These are phyloP conservation scores for Gymnogyps californianus DNA, from an alignment of 2,113 vertebrate species.

Conservation along the genomic window DNA sequence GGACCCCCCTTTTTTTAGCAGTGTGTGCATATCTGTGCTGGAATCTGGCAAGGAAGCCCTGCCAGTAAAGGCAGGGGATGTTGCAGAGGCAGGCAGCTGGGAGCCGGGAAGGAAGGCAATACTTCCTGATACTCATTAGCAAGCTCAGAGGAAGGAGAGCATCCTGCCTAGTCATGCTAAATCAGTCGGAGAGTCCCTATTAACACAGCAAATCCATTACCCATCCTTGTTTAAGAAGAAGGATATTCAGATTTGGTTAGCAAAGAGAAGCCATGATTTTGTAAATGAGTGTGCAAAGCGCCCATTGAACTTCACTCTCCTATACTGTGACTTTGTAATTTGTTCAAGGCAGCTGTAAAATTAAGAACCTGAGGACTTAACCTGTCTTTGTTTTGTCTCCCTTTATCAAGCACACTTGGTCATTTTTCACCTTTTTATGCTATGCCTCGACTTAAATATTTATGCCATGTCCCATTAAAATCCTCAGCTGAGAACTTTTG, in stretches of 20 bases:
- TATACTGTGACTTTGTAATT: background rate
- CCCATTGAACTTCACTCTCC: background rate
- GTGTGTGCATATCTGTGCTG: background rate
- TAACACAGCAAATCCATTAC: background rate
- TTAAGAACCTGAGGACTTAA: background rate
- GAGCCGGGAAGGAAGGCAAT: constrained; percentile 23
- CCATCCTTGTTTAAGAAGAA: background rate
- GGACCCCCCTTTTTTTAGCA: background rate
- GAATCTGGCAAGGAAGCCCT: background rate
- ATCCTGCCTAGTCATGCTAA: constrained; percentile 36
- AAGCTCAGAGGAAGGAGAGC: constrained; percentile 2
- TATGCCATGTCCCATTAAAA: background rate
- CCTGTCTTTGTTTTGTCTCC: background rate
- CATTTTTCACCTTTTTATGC: background rate
- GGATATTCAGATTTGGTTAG: background rate
- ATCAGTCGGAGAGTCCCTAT: background rate
- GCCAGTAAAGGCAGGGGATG: background rate
- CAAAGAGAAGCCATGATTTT: background rate
- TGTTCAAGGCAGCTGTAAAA: background rate
- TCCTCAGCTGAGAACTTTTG: background rate
- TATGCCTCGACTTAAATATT: background rate
- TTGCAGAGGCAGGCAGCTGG: background rate
- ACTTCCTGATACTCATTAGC: constrained; percentile 17
- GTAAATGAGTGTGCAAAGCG: background rate
- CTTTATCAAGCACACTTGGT: background rate